Conservation (phyloP, 2,797 vertebrate species). For the Erethizon dorsatum region DNA sequence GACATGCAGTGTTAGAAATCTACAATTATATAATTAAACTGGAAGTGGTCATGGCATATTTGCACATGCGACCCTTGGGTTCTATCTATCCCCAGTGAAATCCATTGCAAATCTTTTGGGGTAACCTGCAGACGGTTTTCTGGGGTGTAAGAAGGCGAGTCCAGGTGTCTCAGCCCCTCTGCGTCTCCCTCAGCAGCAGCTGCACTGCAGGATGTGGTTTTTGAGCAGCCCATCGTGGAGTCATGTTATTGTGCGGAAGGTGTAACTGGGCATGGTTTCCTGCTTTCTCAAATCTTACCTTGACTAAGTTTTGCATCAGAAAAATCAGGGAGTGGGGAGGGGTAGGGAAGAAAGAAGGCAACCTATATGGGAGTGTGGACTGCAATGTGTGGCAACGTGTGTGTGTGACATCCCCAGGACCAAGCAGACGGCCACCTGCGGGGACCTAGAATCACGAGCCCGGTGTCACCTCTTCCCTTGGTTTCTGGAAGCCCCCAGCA, state of each 20-base stretch:
- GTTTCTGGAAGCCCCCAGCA: not conserved
- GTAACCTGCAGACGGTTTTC: not conserved
- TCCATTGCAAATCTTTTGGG: not conserved
- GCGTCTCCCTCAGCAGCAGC: not conserved
- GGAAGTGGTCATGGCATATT: not conserved
- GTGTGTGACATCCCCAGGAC: not conserved
- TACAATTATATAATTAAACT: not conserved
- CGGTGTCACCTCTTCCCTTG: not conserved
- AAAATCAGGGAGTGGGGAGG: not conserved
- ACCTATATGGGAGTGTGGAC: not conserved
- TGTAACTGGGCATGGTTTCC: conserved; percentile 6
- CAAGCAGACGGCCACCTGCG: not conserved
- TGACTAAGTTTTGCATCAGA: not conserved
- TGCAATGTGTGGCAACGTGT: accelerated
- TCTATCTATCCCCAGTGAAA: not conserved
- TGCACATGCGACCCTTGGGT: not conserved
- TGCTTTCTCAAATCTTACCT: conserved; percentile 22
- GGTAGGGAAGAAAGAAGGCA: not conserved
- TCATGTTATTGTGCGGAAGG: not conserved
- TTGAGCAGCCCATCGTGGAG: not conserved
- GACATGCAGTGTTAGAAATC: not conserved
- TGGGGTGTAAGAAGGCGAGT: not conserved
- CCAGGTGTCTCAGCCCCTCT: not conserved
- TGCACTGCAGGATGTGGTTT: not conserved
- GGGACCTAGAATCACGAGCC: not conserved